A percentile compares a stretch with the other conserved stretches of the same genome.
Evolutionary conservation across 2,797 vertebrate genomes (phyloP).

Genomic region (Peromyscus nudipes): DNA sequence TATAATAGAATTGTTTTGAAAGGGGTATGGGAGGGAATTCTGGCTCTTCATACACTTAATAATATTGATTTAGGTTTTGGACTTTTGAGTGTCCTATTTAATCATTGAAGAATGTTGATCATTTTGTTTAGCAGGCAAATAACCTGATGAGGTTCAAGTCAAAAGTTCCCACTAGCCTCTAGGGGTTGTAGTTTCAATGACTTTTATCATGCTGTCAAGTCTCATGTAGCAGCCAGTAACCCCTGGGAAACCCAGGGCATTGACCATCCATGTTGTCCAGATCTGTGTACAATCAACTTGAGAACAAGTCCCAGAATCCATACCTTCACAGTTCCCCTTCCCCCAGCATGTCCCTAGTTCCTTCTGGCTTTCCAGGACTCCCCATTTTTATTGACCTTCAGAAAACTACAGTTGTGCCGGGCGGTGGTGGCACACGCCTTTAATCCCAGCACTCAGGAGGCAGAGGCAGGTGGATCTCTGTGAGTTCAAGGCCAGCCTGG

Average conservation of each 20-base stretch:
- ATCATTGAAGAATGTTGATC: background rate
- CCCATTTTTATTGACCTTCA: background rate
- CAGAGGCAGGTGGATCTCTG: too few relatives aligned
- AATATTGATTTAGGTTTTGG: background rate
- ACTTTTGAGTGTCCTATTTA: constrained; percentile 37
- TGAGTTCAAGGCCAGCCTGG: too few relatives aligned
- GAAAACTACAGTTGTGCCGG: background rate
- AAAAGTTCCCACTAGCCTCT: background rate
- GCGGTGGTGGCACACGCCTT: too few relatives aligned
- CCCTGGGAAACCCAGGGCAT: background rate
- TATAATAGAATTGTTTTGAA: background rate
- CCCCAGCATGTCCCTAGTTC: background rate
- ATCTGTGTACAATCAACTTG: background rate
- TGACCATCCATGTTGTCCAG: background rate
- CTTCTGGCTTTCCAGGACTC: background rate
- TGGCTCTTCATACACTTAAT: constrained; percentile 1
- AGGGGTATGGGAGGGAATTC: background rate
- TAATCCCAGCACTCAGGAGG: too few relatives aligned
- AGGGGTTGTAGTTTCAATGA: background rate
- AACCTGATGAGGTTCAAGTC: background rate
- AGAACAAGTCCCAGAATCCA: background rate
- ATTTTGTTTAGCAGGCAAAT: constrained; percentile 6
- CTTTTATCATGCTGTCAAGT: background rate
- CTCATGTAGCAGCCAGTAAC: background rate
- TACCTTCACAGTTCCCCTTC: background rate